Evolutionary conservation across 2,797 vertebrate species (phyloP), one percentile per base, ranked within the genome.

Genomic region (Mus minutoides): DNA sequence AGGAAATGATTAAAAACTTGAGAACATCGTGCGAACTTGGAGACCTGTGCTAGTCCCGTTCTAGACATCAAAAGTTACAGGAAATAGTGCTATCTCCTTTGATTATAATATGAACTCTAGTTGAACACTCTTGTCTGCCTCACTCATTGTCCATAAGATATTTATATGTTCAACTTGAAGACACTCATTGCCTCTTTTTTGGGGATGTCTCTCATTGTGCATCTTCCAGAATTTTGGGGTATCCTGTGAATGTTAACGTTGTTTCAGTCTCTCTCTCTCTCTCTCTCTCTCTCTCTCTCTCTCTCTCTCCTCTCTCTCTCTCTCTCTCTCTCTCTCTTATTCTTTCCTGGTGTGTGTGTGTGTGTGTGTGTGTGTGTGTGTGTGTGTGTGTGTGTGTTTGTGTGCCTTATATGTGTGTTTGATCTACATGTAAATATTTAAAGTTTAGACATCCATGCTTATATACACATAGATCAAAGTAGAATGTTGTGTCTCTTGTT

Each of bases 311-410:
- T 24, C 4, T 6, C 12, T 76, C 75, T 12, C 11, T 6, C 24
- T 29, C 16, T 9, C 11, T 34, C 34, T 31, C 75, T 4, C 26
- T 0, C 6, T 16, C 24, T 2, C 12, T 6, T 14, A 6, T 2
- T 6, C 16, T 76, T 1, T 76, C 43, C 10, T 46, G 43, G 43
- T 46, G 43, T 46, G 46, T 46, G 46, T 46, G 46, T 46, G 46
- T 52, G 29, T 52, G 76, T 52, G 13, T 49, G 14, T 49, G 9
- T 64, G 26, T 54, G 17, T 54, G 12, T 69, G 19, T 24, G n/a
- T n/a, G 43, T 46, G 43, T 46, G 46, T 46, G 46, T 46, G 46
- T 46, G 46, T 52, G 29, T 52, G 76, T 52, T 26, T 49, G 14
- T 49, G 9, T 64, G 26, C 49, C n/a, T 12, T 4, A 29, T 54